Base-by-base conservation (phyloP, 1,140 invertebrate species). In the Penaeus indicus region DNA sequence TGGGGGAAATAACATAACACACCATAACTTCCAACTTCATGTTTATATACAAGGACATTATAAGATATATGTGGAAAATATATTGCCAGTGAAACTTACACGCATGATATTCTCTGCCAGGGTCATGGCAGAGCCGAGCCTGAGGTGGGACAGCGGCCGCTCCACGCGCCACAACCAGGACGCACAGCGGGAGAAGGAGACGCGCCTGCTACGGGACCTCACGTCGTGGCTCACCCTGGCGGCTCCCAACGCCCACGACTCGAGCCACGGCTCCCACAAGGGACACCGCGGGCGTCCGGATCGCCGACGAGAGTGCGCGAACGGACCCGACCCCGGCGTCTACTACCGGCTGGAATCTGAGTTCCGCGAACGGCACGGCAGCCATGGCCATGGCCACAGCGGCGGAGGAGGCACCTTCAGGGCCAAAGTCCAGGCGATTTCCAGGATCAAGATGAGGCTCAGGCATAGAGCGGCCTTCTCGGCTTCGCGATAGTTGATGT, bases 91-190 rank as follows among this genome's bases (percentile, higher is more conserved):
- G 16, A 54, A 54, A 13, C 54, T 13, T 54, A 11, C 54, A 16
- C 1, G 54, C 54, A 54, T 16, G 54, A 13, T 54, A 10, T 13
- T 8, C 11, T 54, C 11, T 11, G 54, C 25, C 82, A 90, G 87
- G 77, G 83, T 87, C 54, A 81, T 84, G 89, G 90, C 84, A 4
- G 89, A 89, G 19, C 89, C 86, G 27, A 90, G 86, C 61, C 77
- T 77, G 54, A 86, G 89, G n/a, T 91, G 90, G 90, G 90, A 90
- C 69, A 85, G 87, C 11, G 82, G 89, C 1, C 67, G 89, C 22
- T 91, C 90, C 2, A 90, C 90, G 1, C 89, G 90, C 3, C 89
- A 91, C 79, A 91, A 91, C 79, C 90, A 91, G 80, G 90, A 91
- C 62, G 86, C 87, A 4, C 90, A 91, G 72, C 75, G 90, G 32